Percentiles rank a stretch among this genome's conserved stretches.
Evolutionary conservation across 2,113 vertebrate species (phyloP).

Genomic region (Catharus minimus): DNA sequence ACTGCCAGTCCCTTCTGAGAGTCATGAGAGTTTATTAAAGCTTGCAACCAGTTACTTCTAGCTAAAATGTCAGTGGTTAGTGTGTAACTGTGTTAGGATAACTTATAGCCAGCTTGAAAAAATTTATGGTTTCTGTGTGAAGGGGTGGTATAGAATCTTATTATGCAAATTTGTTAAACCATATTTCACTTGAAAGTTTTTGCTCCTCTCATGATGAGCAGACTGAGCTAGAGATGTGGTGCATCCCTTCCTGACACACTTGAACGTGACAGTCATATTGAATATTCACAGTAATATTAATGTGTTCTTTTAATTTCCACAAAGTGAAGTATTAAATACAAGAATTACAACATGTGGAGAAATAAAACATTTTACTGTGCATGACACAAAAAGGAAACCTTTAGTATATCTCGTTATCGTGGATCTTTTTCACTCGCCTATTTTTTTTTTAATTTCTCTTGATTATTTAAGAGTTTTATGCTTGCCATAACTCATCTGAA

Average conservation of each 20-base stretch:
- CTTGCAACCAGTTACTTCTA: neutral
- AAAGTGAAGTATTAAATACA: neutral
- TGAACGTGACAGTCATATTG: neutral
- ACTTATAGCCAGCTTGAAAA: conserved; percentile 23
- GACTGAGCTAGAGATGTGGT: conserved; percentile 2
- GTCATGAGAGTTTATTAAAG: conserved; percentile 16
- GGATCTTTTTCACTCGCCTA: neutral
- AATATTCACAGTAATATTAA: neutral
- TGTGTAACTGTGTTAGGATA: conserved; percentile 17
- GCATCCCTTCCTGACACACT: neutral
- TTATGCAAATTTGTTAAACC: conserved; percentile 35
- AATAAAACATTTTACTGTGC: neutral
- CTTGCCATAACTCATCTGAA: conserved; percentile 39
- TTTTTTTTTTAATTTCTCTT: neutral
- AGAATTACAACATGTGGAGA: neutral
- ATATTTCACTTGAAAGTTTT: conserved; percentile 34
- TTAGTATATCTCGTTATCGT: neutral
- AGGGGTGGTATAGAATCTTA: neutral
- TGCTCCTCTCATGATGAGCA: neutral
- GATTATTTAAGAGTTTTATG: conserved; percentile 40
- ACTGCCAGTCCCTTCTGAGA: neutral
- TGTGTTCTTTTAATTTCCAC: conserved; percentile 15
- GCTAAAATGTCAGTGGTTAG: conserved; percentile 17
- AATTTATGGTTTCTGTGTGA: conserved; percentile 22
- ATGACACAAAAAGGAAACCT: neutral